These are phyloP conservation scores for Chiloscyllium plagiosum DNA, from an alignment of 2,113 vertebrate species.

Conservation along the genomic window DNA sequence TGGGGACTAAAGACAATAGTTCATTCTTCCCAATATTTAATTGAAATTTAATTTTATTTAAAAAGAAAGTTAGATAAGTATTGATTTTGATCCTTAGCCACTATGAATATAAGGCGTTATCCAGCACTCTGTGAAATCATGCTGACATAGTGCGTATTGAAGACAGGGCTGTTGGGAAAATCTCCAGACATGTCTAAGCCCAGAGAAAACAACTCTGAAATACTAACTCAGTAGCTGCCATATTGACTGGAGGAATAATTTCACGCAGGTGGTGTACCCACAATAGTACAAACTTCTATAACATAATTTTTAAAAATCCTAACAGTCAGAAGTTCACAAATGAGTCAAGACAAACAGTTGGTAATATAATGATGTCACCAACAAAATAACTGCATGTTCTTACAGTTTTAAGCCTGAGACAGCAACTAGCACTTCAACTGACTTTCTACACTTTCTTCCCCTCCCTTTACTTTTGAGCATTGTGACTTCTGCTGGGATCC, in stretches of 20 bases:
- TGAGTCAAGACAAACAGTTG: neutral
- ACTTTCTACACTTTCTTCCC: neutral
- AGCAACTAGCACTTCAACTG: neutral
- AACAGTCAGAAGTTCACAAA: neutral
- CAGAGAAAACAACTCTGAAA: neutral
- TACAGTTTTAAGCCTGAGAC: neutral
- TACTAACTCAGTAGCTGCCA: neutral
- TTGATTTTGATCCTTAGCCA: slow-evolving; percentile 21
- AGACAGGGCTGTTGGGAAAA: neutral
- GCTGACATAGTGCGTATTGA: neutral
- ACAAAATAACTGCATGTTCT: neutral
- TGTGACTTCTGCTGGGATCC: neutral
- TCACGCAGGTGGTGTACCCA: neutral
- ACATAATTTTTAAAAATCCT: neutral
- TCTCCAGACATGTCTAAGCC: neutral
- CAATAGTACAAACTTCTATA: neutral
- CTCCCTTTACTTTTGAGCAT: neutral
- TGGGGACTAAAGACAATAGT: neutral
- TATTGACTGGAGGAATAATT: neutral
- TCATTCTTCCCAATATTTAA: neutral
- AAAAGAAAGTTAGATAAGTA: neutral
- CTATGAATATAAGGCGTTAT: neutral
- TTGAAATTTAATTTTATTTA: neutral
- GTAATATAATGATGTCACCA: neutral
- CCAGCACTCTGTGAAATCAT: slow-evolving; percentile 21